Conservation (phyloP, 2,797 vertebrate genomes). For the Staurois parvus region DNA sequence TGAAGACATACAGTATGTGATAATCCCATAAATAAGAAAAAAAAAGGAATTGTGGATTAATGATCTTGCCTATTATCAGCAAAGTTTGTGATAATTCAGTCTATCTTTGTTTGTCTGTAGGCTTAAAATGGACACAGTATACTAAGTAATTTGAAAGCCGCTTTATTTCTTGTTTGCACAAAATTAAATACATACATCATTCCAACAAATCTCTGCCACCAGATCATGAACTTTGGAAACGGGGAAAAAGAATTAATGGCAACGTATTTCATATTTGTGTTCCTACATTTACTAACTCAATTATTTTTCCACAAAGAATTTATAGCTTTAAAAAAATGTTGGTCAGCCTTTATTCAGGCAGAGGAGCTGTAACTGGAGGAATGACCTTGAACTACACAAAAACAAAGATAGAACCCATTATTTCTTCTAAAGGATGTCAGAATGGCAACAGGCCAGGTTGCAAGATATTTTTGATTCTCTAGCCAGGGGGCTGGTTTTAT, state of each 20-base stretch:
- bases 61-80: slow-evolving; percentile 56
- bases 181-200: slow-evolving; percentile 79
- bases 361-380: slow-evolving; percentile 62
- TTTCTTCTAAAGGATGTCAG: background rate
- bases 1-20: slow-evolving; percentile 56
- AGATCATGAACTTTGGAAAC: slow-evolving; percentile 71
- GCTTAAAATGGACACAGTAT: slow-evolving; percentile 60
- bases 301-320: slow-evolving; percentile 74
- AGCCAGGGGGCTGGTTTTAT: background rate
- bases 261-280: slow-evolving; percentile 70
- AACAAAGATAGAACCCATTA: background rate
- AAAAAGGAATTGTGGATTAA: slow-evolving; percentile 61
- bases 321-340: slow-evolving; percentile 66
- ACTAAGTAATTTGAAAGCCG: slow-evolving; percentile 68
- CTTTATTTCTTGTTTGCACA: slow-evolving; percentile 67
- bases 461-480: background rate
- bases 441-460: background rate
- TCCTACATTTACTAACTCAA: slow-evolving; percentile 68
- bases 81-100: slow-evolving; percentile 56
- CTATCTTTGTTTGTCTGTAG: slow-evolving; percentile 65
- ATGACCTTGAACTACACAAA: slow-evolving; percentile 53
- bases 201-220: slow-evolving; percentile 71
- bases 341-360: slow-evolving; percentile 65
- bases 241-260: slow-evolving; percentile 70
- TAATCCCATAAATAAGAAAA: slow-evolving; percentile 48